Percentiles rank a stretch among this genome's conserved stretches.
Evolutionary conservation across 2,797 vertebrate genomes (phyloP).

Genomic region (Pseudochirops corinnae): DNA sequence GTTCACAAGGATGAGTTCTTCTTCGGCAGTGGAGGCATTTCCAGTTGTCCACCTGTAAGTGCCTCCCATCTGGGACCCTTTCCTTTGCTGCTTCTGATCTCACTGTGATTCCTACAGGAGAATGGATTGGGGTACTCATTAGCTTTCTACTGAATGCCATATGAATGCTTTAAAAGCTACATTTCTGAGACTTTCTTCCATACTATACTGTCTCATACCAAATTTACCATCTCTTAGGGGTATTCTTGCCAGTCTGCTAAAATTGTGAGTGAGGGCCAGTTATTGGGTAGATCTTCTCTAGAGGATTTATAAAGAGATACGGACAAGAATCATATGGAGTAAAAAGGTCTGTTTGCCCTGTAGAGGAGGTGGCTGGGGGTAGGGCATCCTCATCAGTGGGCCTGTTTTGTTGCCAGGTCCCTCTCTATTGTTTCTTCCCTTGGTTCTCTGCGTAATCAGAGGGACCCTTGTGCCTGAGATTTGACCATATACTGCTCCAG

Average conservation of each 20-base stretch:
- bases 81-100: neutral
- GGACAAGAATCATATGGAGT: neutral
- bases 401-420: neutral
- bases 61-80: conserved; percentile 18
- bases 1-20: conserved; percentile 98
- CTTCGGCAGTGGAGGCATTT: conserved; percentile 95
- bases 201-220: neutral
- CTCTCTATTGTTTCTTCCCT: neutral
- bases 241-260: conserved; percentile 14
- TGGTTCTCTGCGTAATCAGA: neutral
- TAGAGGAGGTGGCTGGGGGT: neutral
- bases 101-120: neutral
- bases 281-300: neutral
- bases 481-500: neutral
- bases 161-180: neutral
- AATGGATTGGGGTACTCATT: neutral
- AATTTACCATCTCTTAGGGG: neutral
- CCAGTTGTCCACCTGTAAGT: conserved; percentile 96
- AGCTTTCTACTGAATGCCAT: neutral
- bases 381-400: neutral
- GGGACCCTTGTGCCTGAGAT: neutral
- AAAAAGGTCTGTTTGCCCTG: neutral
- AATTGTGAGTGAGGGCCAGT: neutral
- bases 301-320: neutral
- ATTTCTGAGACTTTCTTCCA: neutral